A percentile compares a stretch with the other conserved stretches of the same genome.
phyloP scores from a whole-genome alignment of 35 echinoderm and acorn worm genomes.

The Heliocidaris erythrogramma region DNA sequence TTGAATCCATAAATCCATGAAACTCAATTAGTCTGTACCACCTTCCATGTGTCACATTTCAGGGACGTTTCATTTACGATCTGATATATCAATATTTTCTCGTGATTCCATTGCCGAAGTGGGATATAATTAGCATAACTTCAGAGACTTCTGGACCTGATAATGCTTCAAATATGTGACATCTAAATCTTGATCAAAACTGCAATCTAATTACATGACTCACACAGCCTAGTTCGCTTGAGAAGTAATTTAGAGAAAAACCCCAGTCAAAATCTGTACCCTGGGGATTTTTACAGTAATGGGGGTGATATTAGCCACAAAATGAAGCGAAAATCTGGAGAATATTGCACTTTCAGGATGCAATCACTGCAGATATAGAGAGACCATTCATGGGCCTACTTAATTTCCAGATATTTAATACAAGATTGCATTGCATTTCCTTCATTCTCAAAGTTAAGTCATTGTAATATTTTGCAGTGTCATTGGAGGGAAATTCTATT shows the following conservation, averaged over 20 bases:
- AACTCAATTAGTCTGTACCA: background rate
- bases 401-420: no score
- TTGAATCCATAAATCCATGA: background rate
- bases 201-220: slow-evolving; percentile 12
- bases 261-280: background rate
- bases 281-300: background rate
- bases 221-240: background rate
- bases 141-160: background rate
- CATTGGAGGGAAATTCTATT: no score
- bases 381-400: no score
- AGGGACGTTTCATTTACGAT: background rate
- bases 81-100: slow-evolving; percentile 1
- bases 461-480: no score
- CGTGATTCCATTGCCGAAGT: background rate
- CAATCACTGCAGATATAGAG: background rate
- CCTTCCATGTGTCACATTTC: background rate
- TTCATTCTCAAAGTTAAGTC: no score
- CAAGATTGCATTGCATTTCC: no score
- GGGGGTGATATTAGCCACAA: background rate
- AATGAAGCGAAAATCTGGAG: background rate
- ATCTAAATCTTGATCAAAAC: slow-evolving; percentile 12
- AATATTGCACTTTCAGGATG: background rate
- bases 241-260: background rate
- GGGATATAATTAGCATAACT: background rate
- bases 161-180: background rate